Percentiles rank a stretch among this genome's conserved stretches.
Conservation (phyloP, 2,113 vertebrate species). For the Cephalophus harveyi region DNA sequence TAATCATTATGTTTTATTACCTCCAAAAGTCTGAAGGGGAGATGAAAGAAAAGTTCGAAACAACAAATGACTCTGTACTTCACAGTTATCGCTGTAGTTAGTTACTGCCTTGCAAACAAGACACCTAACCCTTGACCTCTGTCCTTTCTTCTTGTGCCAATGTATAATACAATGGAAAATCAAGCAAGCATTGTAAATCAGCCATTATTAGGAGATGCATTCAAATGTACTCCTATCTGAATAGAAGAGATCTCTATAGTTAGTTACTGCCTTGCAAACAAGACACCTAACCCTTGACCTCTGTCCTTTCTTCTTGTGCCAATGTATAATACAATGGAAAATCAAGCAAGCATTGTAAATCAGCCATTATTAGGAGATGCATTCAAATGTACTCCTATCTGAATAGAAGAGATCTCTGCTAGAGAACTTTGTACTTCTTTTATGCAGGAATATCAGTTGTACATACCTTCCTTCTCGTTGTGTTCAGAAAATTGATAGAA, state of each 20-base stretch:
- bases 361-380: not conserved
- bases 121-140: not conserved
- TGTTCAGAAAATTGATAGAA: not conserved
- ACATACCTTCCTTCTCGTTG: not conserved
- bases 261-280: not conserved
- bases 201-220: not conserved
- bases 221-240: not conserved
- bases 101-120: not conserved
- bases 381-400: not conserved
- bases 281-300: not conserved
- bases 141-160: not conserved
- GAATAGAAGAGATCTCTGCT: not conserved
- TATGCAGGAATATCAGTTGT: not conserved
- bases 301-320: not conserved
- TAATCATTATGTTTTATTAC: not conserved
- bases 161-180: not conserved
- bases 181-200: not conserved
- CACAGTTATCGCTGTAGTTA: not conserved
- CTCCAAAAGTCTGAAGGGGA: not conserved
- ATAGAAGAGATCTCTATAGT: not conserved
- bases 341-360: not conserved
- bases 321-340: not conserved
- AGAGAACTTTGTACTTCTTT: not conserved
- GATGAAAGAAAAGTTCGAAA: not conserved
- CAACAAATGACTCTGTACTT: not conserved